Percentiles rank a stretch among this genome's conserved stretches.
Evolutionary conservation across 2,797 vertebrate species (phyloP).

Genomic region (Gambelia wislizenii): DNA sequence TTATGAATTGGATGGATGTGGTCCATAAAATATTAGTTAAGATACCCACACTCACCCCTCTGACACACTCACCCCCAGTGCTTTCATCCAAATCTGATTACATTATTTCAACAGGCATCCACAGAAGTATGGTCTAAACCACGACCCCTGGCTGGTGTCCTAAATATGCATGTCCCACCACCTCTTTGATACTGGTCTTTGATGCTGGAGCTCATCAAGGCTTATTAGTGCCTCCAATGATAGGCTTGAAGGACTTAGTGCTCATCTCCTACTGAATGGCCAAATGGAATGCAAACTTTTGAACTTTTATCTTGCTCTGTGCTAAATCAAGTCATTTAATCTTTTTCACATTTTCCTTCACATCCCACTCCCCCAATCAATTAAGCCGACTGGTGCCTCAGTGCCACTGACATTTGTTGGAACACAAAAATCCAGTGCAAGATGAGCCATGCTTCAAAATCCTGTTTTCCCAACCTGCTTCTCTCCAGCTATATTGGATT

Average conservation of each 20-base stretch:
- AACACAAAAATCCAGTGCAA: background rate
- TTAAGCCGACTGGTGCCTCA: background rate
- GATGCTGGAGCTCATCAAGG: background rate
- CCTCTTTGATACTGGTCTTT: background rate
- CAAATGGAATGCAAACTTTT: background rate
- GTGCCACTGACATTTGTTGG: no score
- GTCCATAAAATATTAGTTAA: background rate
- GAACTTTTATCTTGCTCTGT: background rate
- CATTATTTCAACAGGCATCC: background rate
- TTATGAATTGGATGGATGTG: background rate
- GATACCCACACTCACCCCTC: background rate
- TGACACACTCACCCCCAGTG: no score
- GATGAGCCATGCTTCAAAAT: background rate
- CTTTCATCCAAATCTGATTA: conserved; percentile 1
- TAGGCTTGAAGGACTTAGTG: background rate
- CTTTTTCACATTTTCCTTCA: background rate
- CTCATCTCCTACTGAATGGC: background rate
- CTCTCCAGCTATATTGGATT: no score
- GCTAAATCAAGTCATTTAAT: background rate
- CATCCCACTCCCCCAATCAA: background rate
- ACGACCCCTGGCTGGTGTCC: background rate
- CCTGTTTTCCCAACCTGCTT: no score
- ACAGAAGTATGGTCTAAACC: background rate
- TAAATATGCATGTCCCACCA: background rate
- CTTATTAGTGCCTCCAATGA: background rate